These are phyloP conservation scores for Toxonevra muliebris DNA, from an alignment of 2,888 invertebrate species.

Conservation along the genomic window DNA sequence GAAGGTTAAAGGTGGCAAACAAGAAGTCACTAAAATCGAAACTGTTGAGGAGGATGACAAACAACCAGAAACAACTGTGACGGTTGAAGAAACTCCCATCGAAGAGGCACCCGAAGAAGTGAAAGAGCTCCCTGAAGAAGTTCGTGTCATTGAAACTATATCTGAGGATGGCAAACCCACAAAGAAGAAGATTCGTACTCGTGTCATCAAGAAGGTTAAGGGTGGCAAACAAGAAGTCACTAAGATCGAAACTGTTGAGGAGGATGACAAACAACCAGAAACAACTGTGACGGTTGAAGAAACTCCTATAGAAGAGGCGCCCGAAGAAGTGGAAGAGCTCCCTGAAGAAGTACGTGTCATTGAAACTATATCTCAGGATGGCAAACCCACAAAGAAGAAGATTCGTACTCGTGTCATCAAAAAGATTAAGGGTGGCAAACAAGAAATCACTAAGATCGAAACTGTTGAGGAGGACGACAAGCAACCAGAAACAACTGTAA, in stretches of 20 bases:
- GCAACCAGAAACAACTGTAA: constrained; percentile 45
- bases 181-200: constrained; percentile 31
- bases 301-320: constrained; percentile 23
- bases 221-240: constrained; percentile 37
- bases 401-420: constrained; percentile 31
- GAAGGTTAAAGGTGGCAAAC: constrained; percentile 32
- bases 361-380: constrained; percentile 27
- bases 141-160: constrained; percentile 26
- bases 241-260: constrained; percentile 35
- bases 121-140: constrained; percentile 31
- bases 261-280: constrained; percentile 35
- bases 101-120: constrained; percentile 19
- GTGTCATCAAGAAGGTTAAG: constrained; percentile 32
- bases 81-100: constrained; percentile 27
- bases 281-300: constrained; percentile 34
- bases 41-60: constrained; percentile 36
- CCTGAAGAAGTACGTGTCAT: constrained; percentile 29
- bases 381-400: constrained; percentile 28
- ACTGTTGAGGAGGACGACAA: constrained; percentile 33
- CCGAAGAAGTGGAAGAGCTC: constrained; percentile 23
- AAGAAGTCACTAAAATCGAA: constrained; percentile 36
- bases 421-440: constrained; percentile 31
- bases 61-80: constrained; percentile 33
- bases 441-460: constrained; percentile 35
- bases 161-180: constrained; percentile 32